Evolutionary conservation across 2,888 invertebrate genomes (phyloP).

Genomic region (Phymatocera aterrima): DNA sequence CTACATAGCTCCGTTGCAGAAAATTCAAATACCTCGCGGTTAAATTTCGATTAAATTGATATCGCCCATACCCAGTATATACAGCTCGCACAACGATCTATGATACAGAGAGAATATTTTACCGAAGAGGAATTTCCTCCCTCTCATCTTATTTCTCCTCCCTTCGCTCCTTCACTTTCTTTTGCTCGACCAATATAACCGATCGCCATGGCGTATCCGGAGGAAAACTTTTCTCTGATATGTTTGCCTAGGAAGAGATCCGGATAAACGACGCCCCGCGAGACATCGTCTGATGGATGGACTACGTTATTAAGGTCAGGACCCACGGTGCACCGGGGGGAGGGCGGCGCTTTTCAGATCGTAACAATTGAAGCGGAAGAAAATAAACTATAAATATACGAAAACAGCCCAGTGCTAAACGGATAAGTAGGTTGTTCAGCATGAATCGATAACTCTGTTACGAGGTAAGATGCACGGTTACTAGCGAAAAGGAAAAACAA

Average conservation of each 20-base stretch:
- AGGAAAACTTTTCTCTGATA: neutral
- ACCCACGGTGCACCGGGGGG: slow-evolving; percentile 18
- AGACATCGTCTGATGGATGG: slow-evolving; percentile 36
- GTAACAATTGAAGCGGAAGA: slow-evolving; percentile 20
- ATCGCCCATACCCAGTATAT: neutral
- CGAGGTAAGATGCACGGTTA: neutral
- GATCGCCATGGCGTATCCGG: neutral
- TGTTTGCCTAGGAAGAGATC: slow-evolving; percentile 18
- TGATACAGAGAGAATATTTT: neutral
- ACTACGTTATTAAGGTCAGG: slow-evolving; percentile 44
- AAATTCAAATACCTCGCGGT: slow-evolving; percentile 17
- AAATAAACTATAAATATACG: slow-evolving; percentile 37
- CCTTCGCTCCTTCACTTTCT: neutral
- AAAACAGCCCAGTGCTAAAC: slow-evolving; percentile 23
- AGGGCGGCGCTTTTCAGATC: slow-evolving; percentile 7
- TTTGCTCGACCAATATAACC: neutral
- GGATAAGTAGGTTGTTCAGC: slow-evolving; percentile 31
- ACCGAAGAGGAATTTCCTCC: neutral
- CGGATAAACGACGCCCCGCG: slow-evolving; percentile 21
- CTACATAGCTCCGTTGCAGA: neutral
- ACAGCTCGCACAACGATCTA: neutral
- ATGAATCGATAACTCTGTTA: slow-evolving; percentile 29
- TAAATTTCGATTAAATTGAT: slow-evolving; percentile 15
- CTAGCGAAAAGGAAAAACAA: slow-evolving; percentile 20
- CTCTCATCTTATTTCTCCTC: neutral